These are phyloP conservation scores for human DNA, from an alignment of 2,113 vertebrate species.

Conservation along the genomic window DNA sequence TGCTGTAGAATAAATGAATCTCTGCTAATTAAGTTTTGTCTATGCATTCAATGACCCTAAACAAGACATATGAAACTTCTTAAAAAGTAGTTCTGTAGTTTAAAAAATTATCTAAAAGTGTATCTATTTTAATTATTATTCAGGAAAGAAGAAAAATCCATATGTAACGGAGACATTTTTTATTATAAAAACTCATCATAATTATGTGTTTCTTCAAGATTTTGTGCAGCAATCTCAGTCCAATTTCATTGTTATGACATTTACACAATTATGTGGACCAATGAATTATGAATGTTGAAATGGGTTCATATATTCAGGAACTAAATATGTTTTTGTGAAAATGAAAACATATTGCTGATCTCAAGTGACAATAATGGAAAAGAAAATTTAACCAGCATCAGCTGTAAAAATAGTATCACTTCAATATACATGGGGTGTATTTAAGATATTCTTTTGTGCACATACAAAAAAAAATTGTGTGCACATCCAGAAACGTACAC, in stretches of 20 bases:
- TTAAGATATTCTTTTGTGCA: not conserved
- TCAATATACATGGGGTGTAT: not conserved
- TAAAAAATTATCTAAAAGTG: not conserved
- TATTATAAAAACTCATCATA: not conserved
- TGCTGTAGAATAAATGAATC: not conserved
- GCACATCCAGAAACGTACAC: not conserved
- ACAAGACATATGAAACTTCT: not conserved
- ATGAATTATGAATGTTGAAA: not conserved
- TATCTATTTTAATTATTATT: not conserved
- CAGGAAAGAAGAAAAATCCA: not conserved
- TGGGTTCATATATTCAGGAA: not conserved
- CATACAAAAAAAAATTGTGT: not conserved
- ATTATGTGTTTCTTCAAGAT: not conserved
- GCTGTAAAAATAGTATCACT: not conserved
- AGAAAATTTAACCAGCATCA: not conserved
- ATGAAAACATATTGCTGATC: not conserved
- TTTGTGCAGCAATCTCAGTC: not conserved
- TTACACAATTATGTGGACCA: not conserved
- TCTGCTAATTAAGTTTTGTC: not conserved
- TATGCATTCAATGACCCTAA: not conserved
- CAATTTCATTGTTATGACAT: not conserved
- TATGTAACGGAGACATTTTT: not conserved
- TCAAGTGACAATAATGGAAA: not conserved
- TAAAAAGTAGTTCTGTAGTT: not conserved
- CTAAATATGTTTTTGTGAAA: rapidly evolving